Evolutionary conservation across 2,888 invertebrate species (phyloP).

Genomic region (Amphiduros pacificus): DNA sequence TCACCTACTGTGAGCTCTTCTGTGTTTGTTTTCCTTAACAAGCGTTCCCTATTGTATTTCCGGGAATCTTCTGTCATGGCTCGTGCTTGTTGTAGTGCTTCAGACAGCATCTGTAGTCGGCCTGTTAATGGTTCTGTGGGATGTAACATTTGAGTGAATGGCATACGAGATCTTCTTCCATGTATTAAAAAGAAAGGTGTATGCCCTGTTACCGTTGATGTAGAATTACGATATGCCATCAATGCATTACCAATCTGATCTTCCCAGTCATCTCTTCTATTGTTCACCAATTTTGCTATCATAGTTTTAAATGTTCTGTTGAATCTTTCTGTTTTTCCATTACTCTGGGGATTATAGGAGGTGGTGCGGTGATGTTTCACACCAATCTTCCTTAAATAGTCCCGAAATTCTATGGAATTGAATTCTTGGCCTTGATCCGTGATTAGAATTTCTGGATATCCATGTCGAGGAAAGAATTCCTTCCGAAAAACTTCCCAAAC

Average conservation of each 20-base stretch:
- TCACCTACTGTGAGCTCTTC: too few species aligned
- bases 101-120: too few species aligned
- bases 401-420: neutral
- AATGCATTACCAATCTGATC: neutral
- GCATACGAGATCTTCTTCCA: neutral
- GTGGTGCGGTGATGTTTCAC: neutral
- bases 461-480: slow-evolving; percentile 8
- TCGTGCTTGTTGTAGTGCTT: too few species aligned
- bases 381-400: neutral
- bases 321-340: slow-evolving; percentile 3
- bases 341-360: slow-evolving; percentile 3
- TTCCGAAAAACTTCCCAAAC: neutral
- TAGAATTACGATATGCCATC: neutral
- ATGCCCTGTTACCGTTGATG: slow-evolving; percentile 2
- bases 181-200: slow-evolving; percentile 1
- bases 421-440: slow-evolving; percentile 8
- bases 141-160: neutral
- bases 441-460: neutral
- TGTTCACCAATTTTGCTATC: slow-evolving; percentile 1
- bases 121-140: too few species aligned
- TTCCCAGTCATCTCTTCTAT: neutral
- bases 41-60: too few species aligned
- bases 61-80: too few species aligned
- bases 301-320: slow-evolving; percentile 5
- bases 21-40: too few species aligned